phyloP scores from a whole-genome alignment of 2,797 vertebrate genomes.

The Rhincodon typus region DNA sequence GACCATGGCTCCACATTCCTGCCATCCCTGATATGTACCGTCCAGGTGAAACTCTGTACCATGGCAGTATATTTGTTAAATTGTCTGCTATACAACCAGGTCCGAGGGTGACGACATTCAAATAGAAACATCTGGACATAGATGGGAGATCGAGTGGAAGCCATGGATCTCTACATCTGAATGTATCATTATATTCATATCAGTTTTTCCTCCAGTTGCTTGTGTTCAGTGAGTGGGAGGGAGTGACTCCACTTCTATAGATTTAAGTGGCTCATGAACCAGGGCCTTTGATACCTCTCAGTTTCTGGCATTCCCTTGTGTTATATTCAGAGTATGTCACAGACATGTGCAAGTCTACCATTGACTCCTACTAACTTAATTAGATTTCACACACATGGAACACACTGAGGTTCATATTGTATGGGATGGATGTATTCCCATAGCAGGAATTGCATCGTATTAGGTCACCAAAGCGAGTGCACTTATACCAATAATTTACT shows the following conservation, averaged over 20 bases:
- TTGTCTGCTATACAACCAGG: neutral
- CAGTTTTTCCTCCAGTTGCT: neutral
- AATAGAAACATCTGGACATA: neutral
- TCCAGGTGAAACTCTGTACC: neutral
- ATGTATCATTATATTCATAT: no score
- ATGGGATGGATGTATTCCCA: neutral
- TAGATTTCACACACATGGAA: neutral
- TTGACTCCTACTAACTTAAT: neutral
- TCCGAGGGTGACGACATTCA: neutral
- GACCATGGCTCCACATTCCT: no score
- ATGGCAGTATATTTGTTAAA: neutral
- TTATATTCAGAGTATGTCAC: neutral
- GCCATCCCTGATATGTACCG: no score
- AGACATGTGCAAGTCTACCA: neutral
- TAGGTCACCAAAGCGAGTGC: neutral
- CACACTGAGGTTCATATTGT: neutral
- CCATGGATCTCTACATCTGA: neutral
- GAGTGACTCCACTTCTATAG: neutral
- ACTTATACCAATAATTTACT: neutral
- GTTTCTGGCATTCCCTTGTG: neutral
- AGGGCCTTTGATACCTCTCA: neutral
- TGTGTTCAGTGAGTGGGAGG: neutral
- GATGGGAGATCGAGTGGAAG: no score
- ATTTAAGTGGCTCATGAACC: neutral
- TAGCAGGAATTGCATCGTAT: neutral